A percentile compares a stretch with the other conserved stretches of the same genome.
These are phyloP conservation scores for Philantomba maxwellii DNA, from an alignment of 2,113 vertebrate species.

Conservation along the genomic window DNA sequence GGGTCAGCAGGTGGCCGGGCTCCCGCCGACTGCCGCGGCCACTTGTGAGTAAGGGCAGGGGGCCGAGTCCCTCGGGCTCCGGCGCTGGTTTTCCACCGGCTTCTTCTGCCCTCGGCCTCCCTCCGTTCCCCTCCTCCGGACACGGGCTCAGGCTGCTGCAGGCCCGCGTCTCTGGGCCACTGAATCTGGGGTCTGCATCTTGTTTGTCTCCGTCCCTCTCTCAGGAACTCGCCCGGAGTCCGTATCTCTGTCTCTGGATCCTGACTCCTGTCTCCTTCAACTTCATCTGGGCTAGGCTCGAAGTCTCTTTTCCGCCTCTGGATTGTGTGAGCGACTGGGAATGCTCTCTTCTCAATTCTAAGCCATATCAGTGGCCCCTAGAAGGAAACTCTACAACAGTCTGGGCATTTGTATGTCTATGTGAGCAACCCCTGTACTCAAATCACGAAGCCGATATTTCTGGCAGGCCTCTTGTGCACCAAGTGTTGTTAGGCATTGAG, in stretches of 20 bases:
- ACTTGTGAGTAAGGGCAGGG: neutral
- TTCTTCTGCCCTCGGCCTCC: neutral
- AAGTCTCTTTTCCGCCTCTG: neutral
- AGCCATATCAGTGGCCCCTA: neutral
- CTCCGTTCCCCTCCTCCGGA: neutral
- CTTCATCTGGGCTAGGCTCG: neutral
- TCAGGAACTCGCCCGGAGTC: neutral
- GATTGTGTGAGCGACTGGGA: neutral
- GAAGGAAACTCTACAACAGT: neutral
- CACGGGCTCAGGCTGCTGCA: neutral
- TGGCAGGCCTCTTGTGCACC: neutral
- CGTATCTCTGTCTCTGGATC: neutral
- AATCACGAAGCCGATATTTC: neutral
- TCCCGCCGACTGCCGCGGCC: slow-evolving; percentile 32
- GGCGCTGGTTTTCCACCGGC: neutral
- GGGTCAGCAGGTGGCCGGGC: neutral
- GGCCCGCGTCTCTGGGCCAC: neutral
- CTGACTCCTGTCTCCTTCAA: neutral
- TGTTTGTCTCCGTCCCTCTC: neutral
- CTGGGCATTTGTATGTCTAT: neutral
- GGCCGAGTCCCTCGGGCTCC: neutral
- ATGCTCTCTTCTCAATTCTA: neutral
- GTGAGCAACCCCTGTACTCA: neutral
- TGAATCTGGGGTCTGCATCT: neutral
- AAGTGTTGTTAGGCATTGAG: neutral